Conservation (phyloP, 2,888 invertebrate genomes). For the Tiliacea aurago region DNA sequence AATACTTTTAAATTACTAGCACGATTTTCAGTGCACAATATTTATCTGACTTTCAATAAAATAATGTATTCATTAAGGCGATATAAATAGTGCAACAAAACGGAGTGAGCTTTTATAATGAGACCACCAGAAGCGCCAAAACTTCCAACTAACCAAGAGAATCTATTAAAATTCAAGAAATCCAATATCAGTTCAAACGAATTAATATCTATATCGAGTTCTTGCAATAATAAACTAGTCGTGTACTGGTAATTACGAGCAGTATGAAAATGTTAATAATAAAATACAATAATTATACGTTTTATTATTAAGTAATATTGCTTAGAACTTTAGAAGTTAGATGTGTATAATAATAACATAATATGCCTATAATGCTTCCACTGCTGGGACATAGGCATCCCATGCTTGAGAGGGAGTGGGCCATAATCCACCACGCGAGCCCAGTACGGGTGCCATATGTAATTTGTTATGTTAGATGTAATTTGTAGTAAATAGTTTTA, state of each 20-base stretch:
- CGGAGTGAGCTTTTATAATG: not conserved
- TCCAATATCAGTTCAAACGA: not conserved
- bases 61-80: not conserved
- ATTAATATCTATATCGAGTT: slow-evolving; percentile 16
- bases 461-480: not conserved
- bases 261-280: slow-evolving; percentile 22
- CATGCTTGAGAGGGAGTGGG: not conserved
- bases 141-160: not conserved
- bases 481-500: slow-evolving; percentile 28
- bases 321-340: not conserved
- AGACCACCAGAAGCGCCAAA: slow-evolving; percentile 27
- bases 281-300: slow-evolving; percentile 3
- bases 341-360: too few species aligned
- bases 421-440: not conserved
- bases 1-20: not conserved
- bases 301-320: not conserved
- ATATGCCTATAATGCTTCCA: too few species aligned
- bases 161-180: slow-evolving; percentile 18
- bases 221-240: slow-evolving; percentile 6
- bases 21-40: not conserved
- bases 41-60: not conserved
- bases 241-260: slow-evolving; percentile 24
- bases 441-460: too few species aligned
- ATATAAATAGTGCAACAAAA: not conserved
- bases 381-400: not conserved